Evolutionary conservation across 2,888 invertebrate species (phyloP), one percentile per base, ranked within the genome.

Genomic region (Ecliptopera silaceata): DNA sequence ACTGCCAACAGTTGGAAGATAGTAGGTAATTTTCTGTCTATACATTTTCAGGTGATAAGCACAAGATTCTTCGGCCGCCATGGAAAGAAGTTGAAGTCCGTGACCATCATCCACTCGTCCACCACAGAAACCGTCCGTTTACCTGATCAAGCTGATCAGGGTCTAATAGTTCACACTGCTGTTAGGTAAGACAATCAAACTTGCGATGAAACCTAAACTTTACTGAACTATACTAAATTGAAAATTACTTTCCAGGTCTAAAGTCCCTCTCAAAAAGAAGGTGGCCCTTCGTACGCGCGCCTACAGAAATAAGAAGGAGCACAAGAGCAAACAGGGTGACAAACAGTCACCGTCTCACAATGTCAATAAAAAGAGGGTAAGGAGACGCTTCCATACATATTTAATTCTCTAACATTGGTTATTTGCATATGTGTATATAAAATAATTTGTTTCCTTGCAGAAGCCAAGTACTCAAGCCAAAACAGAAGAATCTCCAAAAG

Each of bases 81-180:
- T 65, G 95, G 95, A 85, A 93, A 95, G 82, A 96, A 97, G 86
- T 92, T 96, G 73, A 96, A 97, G 86, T 95, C 96, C 15, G 95
- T 97, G 69, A 97, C 97, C 71, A 97, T 97, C 82, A 96, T 97
- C 77, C 97, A 97, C 93, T 96, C 96, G 79, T 96, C 97, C 69
- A 96, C 97, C 56, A 96, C 97, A 59, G 97, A 97, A 91, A 96
- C 97, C 64, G 97, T 97, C 64, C 94, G 97, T 20, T 89, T 97
- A 68, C 96, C 96, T 60, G 95, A 95, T 61, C 94, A 95, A 63
- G 93, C 94, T 66, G 95, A 95, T 65, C 93, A 93, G 64, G 94
- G 94, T 5, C 93, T 95, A 31, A 96, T 96, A 63, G 95, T 97
- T 1, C 97, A 97, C 76, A 97, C 96, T 52, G 97, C 96, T 61